Evolutionary conservation across 2,113 vertebrate species (phyloP).

Genomic region (Chlamydotis undulata): DNA sequence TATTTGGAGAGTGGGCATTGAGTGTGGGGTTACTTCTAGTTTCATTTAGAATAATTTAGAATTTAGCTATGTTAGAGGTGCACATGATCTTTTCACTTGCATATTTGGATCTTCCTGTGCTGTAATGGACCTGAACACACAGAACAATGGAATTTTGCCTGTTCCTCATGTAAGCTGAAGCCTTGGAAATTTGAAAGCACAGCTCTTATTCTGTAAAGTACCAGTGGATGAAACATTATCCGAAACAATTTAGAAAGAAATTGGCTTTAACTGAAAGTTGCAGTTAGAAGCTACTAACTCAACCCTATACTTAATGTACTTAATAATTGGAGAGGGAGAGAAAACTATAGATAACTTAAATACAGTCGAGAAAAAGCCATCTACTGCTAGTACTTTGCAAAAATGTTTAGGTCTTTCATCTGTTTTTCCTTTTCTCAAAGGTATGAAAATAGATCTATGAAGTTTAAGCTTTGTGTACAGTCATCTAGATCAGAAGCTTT

Average conservation of each 20-base stretch:
- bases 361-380: not conserved
- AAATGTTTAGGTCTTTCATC: not conserved
- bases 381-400: not conserved
- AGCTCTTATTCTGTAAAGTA: not conserved
- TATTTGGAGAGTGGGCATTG: not conserved
- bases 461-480: not conserved
- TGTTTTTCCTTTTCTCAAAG: not conserved
- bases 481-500: not conserved
- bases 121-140: not conserved
- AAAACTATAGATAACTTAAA: not conserved
- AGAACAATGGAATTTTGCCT: not conserved
- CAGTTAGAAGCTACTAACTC: not conserved
- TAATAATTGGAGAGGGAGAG: not conserved
- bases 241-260: not conserved
- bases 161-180: not conserved
- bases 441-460: not conserved
- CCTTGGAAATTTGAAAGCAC: not conserved
- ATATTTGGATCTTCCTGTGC: not conserved
- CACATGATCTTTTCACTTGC: not conserved
- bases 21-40: not conserved
- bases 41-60: not conserved
- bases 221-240: not conserved
- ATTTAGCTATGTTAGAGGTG: not conserved
- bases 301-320: not conserved
- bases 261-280: not conserved